Percentiles rank a stretch among this genome's conserved stretches.
Evolutionary conservation across 2,113 vertebrate genomes (phyloP).

Genomic region (Ageneiosus marmoratus): DNA sequence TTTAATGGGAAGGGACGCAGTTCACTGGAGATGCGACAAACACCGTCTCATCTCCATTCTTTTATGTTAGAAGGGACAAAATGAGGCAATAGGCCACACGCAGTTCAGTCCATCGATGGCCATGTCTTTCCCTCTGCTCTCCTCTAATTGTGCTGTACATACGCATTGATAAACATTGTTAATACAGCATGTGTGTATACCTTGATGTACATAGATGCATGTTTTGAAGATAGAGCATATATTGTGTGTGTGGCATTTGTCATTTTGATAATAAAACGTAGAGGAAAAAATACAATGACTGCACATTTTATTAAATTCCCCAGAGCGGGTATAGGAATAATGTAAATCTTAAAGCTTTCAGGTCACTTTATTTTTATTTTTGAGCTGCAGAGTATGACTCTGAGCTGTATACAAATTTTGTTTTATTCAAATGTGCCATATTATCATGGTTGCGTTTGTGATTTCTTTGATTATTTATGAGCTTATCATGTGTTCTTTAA

Average conservation of each 20-base stretch:
- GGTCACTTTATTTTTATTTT: constrained; percentile 51
- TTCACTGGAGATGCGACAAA: constrained; percentile 15
- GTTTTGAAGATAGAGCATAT: constrained; percentile 76
- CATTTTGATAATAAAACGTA: constrained; percentile 77
- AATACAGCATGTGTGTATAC: constrained; percentile 81
- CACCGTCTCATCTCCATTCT: neutral
- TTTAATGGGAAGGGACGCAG: constrained; percentile 20
- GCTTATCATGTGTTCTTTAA: constrained; percentile 7
- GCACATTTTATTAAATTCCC: constrained; percentile 71
- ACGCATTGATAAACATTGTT: constrained; percentile 67
- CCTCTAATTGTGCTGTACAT: constrained; percentile 58
- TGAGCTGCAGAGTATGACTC: constrained; percentile 16
- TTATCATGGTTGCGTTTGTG: constrained; percentile 49
- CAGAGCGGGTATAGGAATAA: constrained; percentile 56
- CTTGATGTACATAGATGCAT: constrained; percentile 84
- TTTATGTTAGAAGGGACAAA: constrained; percentile 28
- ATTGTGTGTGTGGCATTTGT: constrained; percentile 72
- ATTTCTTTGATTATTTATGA: constrained; percentile 30
- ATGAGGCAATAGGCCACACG: constrained; percentile 45
- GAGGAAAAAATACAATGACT: constrained; percentile 70
- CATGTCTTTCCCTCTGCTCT: constrained; percentile 51
- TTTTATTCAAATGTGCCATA: constrained; percentile 37
- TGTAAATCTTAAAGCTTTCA: constrained; percentile 59
- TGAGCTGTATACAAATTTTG: constrained; percentile 43
- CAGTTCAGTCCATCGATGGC: constrained; percentile 55